Conservation (phyloP, 2,888 invertebrate species). For the Phytoseiulus persimilis region DNA sequence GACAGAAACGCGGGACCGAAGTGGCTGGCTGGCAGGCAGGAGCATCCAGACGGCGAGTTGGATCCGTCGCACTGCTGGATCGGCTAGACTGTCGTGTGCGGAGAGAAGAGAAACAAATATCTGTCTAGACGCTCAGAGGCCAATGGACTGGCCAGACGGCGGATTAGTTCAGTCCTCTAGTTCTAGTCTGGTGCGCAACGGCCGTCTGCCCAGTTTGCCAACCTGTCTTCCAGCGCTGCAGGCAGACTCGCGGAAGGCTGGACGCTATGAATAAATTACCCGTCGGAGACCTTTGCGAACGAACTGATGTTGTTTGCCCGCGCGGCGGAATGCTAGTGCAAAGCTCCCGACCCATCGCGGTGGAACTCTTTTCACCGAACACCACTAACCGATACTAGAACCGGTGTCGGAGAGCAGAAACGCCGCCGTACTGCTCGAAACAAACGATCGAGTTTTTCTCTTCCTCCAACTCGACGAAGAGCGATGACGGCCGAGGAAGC, state of each 20-base stretch:
- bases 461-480: too few relatives aligned
- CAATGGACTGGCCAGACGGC: not conserved
- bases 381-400: too few relatives aligned
- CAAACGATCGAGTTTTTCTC: too few relatives aligned
- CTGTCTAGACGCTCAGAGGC: slow-evolving; percentile 5
- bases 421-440: too few relatives aligned
- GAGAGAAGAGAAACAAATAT: not conserved
- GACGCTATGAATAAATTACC: too few relatives aligned
- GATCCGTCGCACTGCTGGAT: not conserved
- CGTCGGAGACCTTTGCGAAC: too few relatives aligned
- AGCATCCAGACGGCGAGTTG: not conserved
- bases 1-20: not conserved
- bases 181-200: not conserved
- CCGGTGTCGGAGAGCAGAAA: too few relatives aligned
- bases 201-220: not conserved
- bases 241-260: not conserved
- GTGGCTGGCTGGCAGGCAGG: not conserved
- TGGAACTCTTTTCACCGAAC: too few relatives aligned
- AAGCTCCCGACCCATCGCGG: too few relatives aligned
- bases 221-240: not conserved
- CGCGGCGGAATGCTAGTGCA: too few relatives aligned
- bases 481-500: too few relatives aligned
- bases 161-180: not conserved
- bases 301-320: too few relatives aligned
- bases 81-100: not conserved